Conservation (phyloP, 2,888 invertebrate genomes). For the Aphodius granarius region DNA sequence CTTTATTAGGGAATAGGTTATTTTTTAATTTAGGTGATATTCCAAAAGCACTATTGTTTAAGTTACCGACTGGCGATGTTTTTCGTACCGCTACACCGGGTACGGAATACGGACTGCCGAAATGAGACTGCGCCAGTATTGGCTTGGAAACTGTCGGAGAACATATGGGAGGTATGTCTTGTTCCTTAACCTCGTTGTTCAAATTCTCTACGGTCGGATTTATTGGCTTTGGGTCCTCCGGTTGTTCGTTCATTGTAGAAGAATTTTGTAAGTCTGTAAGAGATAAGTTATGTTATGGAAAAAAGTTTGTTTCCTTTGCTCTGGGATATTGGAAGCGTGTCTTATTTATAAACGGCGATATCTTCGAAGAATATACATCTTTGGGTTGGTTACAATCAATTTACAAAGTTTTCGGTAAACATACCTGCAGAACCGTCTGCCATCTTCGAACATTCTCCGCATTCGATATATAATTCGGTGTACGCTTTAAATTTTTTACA, state of each 20-base stretch:
- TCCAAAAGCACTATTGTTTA: slow-evolving; percentile 13
- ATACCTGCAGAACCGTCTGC: slow-evolving; percentile 10
- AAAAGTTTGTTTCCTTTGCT: not conserved
- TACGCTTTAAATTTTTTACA: not conserved
- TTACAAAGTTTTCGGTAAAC: not conserved
- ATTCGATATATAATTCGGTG: not conserved
- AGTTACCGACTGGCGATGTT: slow-evolving; percentile 17
- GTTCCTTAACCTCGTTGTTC: slow-evolving; percentile 37
- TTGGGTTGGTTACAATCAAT: not conserved
- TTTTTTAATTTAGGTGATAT: slow-evolving; percentile 16
- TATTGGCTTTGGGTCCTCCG: not conserved
- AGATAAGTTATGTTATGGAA: not conserved
- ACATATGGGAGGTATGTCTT: slow-evolving; percentile 38
- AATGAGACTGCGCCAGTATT: slow-evolving; percentile 21
- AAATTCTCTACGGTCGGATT: slow-evolving; percentile 36
- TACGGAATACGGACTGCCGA: slow-evolving; percentile 19
- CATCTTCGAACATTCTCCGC: slow-evolving; percentile 5
- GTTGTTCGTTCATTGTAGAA: not conserved
- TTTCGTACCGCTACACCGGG: slow-evolving; percentile 1
- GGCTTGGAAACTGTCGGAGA: slow-evolving; percentile 26
- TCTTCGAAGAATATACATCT: not conserved
- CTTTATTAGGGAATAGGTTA: slow-evolving; percentile 1
- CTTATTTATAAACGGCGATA: not conserved
- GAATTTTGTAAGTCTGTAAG: not conserved
- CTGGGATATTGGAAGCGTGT: not conserved